Conservation (phyloP, 2,797 vertebrate genomes). For the Lutjanus campechanus region DNA sequence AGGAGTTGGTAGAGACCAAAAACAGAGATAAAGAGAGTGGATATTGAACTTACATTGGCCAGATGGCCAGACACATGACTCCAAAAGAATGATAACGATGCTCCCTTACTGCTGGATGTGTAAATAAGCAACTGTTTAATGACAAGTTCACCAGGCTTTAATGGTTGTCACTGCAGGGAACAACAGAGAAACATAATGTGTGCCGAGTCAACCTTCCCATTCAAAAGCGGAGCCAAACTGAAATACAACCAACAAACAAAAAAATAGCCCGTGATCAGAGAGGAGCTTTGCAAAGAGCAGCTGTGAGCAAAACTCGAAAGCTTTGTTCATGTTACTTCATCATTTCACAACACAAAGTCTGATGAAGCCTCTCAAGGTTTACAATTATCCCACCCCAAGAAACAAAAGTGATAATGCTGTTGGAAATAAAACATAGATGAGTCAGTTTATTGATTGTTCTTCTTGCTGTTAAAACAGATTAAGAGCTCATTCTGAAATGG, state of each 20-base stretch:
- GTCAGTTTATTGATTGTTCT: slow-evolving; percentile 1
- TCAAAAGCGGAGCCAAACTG: background rate
- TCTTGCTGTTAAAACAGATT: background rate
- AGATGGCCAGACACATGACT: background rate
- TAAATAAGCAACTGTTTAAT: background rate
- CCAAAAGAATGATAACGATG: background rate
- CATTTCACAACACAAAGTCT: background rate
- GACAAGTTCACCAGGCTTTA: slow-evolving; percentile 1
- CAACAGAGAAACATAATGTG: slow-evolving; percentile 4
- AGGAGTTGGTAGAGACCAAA: background rate
- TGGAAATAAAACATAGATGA: slow-evolving; percentile 27
- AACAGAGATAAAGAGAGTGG: too few species aligned
- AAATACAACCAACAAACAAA: slow-evolving; percentile 9
- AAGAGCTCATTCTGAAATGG: slow-evolving; percentile 10
- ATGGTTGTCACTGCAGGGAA: background rate
- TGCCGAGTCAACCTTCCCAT: background rate
- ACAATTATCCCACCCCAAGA: slow-evolving; percentile 2
- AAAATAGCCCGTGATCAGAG: background rate
- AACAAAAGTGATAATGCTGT: slow-evolving; percentile 7
- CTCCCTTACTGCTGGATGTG: background rate
- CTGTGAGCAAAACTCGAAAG: background rate
- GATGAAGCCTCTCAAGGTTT: background rate
- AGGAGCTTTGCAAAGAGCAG: slow-evolving; percentile 1
- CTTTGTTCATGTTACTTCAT: background rate
- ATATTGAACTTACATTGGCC: too few species aligned